Base-by-base conservation (phyloP, 2,797 vertebrate genomes). In the Meriones psammophilus region DNA sequence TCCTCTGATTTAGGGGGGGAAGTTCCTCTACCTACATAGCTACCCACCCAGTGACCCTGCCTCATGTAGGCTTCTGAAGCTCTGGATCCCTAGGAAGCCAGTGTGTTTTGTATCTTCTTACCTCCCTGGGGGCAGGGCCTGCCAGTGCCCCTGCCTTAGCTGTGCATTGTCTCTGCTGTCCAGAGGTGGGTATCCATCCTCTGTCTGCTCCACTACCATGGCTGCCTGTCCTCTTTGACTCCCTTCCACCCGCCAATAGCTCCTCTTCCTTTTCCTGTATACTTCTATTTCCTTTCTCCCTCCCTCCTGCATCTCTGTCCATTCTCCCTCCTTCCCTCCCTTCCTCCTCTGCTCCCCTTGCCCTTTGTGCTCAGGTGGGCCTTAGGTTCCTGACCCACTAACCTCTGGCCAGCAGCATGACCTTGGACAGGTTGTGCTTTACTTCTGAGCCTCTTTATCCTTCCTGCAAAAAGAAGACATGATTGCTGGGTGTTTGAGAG, bases 241-340 rank as follows among this genome's bases (percentile, higher is more conserved):
- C 20, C 15, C 28, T 33, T 60, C 12, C 4, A 5, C 18, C 36
- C 13, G 14, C 13, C 50, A 24, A 1, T 13, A 54, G 58, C 17
- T 46, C 33, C 30, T 64, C 28, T 30, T 22, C 58, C 30, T n/a
- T 46, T 30, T 30, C 36, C 56, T 88, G 6, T 58, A 20, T 9
- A 8, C 28, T 18, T 76, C 60, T 83, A 1, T 8, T 24, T 1
- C 77, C 24, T 28, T 39, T 8, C 39, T 17, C 28, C 13, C 4
- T 30, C 71, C n/a, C 26, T 33, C 20, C 28, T 46, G 10, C 14
- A 39, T 8, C 36, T 66, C 78, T n/a, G 18, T 17, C 7, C 28
- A 6, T 24, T 0, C 28, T 26, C 22, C 8, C 3, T 1, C 22
- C 54, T 12, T 4, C 60, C 14, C 30, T 46, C 2, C 18, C 2